Evolutionary conservation across 2,888 invertebrate genomes (phyloP), one percentile per base, ranked within the genome.

Genomic region (Drosophila silvestris): DNA sequence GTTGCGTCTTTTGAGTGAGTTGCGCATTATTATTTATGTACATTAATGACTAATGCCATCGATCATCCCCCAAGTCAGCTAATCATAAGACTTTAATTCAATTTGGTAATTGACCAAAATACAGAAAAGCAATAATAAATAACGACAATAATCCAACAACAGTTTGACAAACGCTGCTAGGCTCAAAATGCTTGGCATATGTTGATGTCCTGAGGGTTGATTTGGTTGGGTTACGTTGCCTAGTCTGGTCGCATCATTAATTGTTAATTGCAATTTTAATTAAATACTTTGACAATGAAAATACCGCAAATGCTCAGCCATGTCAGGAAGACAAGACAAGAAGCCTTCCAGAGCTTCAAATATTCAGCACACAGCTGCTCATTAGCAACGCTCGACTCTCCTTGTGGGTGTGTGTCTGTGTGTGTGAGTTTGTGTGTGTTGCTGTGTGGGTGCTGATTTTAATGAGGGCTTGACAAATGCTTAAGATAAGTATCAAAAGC

Each of bases 181-280:
- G 7, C 54, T 39, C 16, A 14, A 22, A 35, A 22, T 51, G 9
- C 16, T 57, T 12, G 51, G 32, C 64, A 65, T 64, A 65, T 62
- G 64, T 66, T 74, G 14, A 6, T 41, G 47, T 53, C 57, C 63
- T 63, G 35, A 5, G 33, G 33, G 37, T 53, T 54, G 16, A 37
- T 51, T 54, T 44, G 32, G 39, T 4, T 28, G 32, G n/a, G 33
- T 50, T 61, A 26, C 47, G 54, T 28, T 28, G 59, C 6, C n/a
- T 53, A 50, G 33, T 37, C 47, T 47, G 33, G 44, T 44, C 56
- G 72, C 81, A 57, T 74, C 83, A 85, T 85, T 83, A 90, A 86
- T 89, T 79, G 82, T 82, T 84, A 80, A 89, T 87, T 84, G 78
- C 82, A 86, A 89, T 84, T 89, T 91, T 87, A 91, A 87, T 91